Base-by-base conservation (phyloP, 2,888 invertebrate species). In the Aphodius sticticus region DNA sequence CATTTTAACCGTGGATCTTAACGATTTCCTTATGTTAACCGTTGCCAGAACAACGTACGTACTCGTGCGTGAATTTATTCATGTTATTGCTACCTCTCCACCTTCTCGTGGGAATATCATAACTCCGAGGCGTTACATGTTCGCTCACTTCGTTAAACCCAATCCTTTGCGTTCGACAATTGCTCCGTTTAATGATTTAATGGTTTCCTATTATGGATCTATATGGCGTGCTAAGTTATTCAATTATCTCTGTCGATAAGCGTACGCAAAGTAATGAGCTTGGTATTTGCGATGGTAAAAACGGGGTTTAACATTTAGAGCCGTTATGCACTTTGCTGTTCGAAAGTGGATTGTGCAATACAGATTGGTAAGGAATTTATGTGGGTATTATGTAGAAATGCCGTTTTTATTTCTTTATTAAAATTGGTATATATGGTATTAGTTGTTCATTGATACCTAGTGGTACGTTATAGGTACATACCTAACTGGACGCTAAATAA, bases 21-120 rank as follows among this genome's bases (percentile, higher is more conserved):
- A 53, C 53, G 53, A 53, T 53, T 53, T 53, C 12, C 53, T 53
- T 53, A 53, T 53, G 53, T 7, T 53, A 53, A 53, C 7, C 53
- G 53, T 53, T 5, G 53, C 53, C 7, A 12, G 53, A 53, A 53
- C 53, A 53, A 53, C 53, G 53, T 53, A 53, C 12, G 53, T 53
- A 53, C 53, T 53, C 53, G 53, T 53, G 53, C 53, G 53, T 53
- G 53, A 53, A 53, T 53, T 53, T 53, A 53, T 53, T 53, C 53
- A 53, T 53, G 53, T 53, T 53, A 53, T 9, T 53, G 12, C 53
- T 7, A 53, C 53, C 53, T 9, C 12, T 26, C 26, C 26, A 26
- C 26, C 26, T 53, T 53, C 53, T 53, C 53, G 53, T 53, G 53
- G 53, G 53, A 53, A 53, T 53, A 53, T 12, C 6, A 53, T 53